A percentile compares a stretch with the other conserved stretches of the same genome.
phyloP scores from a whole-genome alignment of 1,140 invertebrate species.

The Trialeurodes vaporariorum region DNA sequence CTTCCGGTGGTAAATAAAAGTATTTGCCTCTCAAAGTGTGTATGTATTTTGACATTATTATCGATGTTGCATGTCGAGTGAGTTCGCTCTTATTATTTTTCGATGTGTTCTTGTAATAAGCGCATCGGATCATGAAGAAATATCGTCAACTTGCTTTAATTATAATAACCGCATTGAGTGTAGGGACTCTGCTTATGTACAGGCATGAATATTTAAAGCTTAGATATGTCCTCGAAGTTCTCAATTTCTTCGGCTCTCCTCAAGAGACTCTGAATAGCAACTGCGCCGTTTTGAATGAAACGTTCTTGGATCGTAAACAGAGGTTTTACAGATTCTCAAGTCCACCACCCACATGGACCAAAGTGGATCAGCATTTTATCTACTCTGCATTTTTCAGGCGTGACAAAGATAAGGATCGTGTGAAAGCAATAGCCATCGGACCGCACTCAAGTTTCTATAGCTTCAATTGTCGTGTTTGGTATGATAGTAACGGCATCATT shows the following conservation, averaged over 20 bases:
- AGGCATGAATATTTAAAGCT: conserved; percentile 63
- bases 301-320: conserved; percentile 27
- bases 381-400: conserved; percentile 35
- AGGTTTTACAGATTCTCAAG: conserved; percentile 25
- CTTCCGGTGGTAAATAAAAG: too few relatives aligned
- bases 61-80: too few relatives aligned
- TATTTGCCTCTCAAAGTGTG: too few relatives aligned
- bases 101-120: conserved; percentile 1
- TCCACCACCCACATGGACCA: conserved; percentile 41
- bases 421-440: conserved; percentile 34
- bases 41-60: too few relatives aligned
- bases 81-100: background rate
- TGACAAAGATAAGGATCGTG: conserved; percentile 30
- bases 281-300: conserved; percentile 29
- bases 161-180: conserved; percentile 48
- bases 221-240: conserved; percentile 58
- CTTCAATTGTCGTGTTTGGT: conserved; percentile 38
- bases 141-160: conserved; percentile 58
- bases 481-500: conserved; percentile 21
- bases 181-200: conserved; percentile 57
- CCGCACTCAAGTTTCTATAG: conserved; percentile 29
- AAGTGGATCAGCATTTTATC: conserved; percentile 38
- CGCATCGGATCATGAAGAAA: conserved; percentile 46
- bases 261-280: conserved; percentile 16
- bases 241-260: conserved; percentile 61